Evolutionary conservation across 2,113 vertebrate species (phyloP), one percentile per base, ranked within the genome.

Genomic region (Craseonycteris thonglongyai): DNA sequence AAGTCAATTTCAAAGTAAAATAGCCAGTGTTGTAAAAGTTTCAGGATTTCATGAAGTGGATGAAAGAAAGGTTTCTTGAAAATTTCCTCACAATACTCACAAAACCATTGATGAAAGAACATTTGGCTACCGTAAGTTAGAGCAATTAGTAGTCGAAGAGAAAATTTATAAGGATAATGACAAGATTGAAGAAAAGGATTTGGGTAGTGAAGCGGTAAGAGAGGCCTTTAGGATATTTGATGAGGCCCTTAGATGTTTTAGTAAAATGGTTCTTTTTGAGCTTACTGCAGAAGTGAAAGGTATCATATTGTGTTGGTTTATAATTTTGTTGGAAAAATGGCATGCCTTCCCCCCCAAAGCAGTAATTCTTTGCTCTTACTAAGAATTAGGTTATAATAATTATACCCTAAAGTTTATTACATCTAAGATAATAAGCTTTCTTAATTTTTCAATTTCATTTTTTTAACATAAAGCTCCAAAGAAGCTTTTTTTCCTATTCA

Each of bases 1-100:
- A 78, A 91, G 88, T 71, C n/a, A 87, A 15, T 74, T 84, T 83
- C 58, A 83, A 72, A 90, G 42, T 90, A 61, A 92, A 89, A 42
- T 82, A 75, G 33, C 42, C 26, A 78, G n/a, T 78, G 88, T 89
- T 68, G 2, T 47, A 45, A 87, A 90, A 82, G 47, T 89, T 88
- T 38, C 15, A 79, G 21, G 15, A 90, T 88, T 90, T 95, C 24
- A 33, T 82, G 42, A 93, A 61, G 49, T 45, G 6, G 22, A 42
- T 90, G 51, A 68, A 81, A 66, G 51, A 68, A 81, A 66, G 7
- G 0, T 89, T 81, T 83, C 59, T 87, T 90, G 54, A 78, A 90
- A 90, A 54, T 85, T 15, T 92, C 3, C 40, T 90, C 14, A 8
- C 61, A 18, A 30, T 7, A 58, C 42, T 91, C 28, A 89, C 5